Base-by-base conservation (phyloP, 2,797 vertebrate species). In the Echiichthys vipera region DNA sequence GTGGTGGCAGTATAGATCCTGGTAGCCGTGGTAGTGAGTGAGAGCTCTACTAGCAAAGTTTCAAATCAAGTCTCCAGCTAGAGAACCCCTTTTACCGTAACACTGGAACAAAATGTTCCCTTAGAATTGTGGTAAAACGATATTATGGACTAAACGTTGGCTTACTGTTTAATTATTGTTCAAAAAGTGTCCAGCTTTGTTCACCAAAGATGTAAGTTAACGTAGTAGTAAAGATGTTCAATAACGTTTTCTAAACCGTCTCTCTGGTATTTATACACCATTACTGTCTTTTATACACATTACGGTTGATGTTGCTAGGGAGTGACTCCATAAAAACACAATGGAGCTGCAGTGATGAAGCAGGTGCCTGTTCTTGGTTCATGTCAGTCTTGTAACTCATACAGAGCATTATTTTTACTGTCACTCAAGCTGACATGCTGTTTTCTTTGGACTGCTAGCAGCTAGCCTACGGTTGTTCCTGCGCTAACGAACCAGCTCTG, bases 261-360 rank as follows among this genome's bases (percentile, higher is more conserved):
- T n/a, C n/a, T n/a, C n/a, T n/a, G n/a, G n/a, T n/a, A n/a, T n/a
- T n/a, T n/a, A n/a, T n/a, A n/a, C n/a, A n/a, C n/a, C n/a, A n/a
- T n/a, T n/a, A 2, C 7, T 5, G 57, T 22, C 22, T 79, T 46
- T 75, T 86, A 43, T 0, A 0, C 3, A 27, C 45, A 68, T 83
- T 90, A 84, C 83, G 85, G 84, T 71, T 7, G 0, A 5, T 39
- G 78, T 75, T 78, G 53, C 78, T 63, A 5, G 80, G 78, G 78
- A 62, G 81, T 64, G 80, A 66, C 71, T 46, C 40, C 51, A 53
- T 12, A 59, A 30, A 72, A 62, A 79, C 84, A 88, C 83, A 87
- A 84, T 81, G 79, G 72, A 74, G 57, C 64, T 50, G 56, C 58
- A 61, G 34, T 47, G 54, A 62, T 17, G 40, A 24, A 78, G 49